These are phyloP conservation scores for Palloptera scutellata DNA, from an alignment of 2,888 invertebrate genomes.

Conservation along the genomic window DNA sequence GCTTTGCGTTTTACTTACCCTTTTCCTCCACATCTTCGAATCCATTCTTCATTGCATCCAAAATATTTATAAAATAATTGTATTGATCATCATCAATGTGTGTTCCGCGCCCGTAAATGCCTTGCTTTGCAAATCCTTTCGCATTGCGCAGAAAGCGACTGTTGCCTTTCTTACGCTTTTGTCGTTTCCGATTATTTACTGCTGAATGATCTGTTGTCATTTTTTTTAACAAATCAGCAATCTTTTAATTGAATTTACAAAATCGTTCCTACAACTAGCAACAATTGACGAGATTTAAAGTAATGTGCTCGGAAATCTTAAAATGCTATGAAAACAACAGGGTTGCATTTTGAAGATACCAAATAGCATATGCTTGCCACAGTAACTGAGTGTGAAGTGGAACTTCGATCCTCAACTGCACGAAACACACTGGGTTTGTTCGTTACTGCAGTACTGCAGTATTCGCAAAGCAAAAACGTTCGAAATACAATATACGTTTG, in stretches of 20 bases:
- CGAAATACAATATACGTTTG: too few relatives aligned
- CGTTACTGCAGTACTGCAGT: too few relatives aligned
- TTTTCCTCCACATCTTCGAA: constrained; percentile 77
- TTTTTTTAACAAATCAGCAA: not conserved
- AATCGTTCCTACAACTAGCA: too few relatives aligned
- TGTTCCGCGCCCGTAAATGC: constrained; percentile 75
- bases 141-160: constrained; percentile 70
- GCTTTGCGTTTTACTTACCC: constrained; percentile 64
- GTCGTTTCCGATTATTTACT: constrained; percentile 19
- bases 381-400: too few relatives aligned
- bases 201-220: not conserved
- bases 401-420: too few relatives aligned
- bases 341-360: too few relatives aligned
- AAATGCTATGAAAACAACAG: too few relatives aligned
- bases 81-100: constrained; percentile 77
- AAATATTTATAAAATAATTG: constrained; percentile 78
- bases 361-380: too few relatives aligned
- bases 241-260: not conserved
- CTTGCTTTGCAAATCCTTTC: constrained; percentile 78
- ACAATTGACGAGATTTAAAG: too few relatives aligned
- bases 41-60: constrained; percentile 75
- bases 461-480: too few relatives aligned
- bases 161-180: constrained; percentile 47
- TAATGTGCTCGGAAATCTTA: too few relatives aligned
- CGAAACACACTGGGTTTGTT: too few relatives aligned